Evolutionary conservation across 1,140 invertebrate species (phyloP).

Genomic region (Glomeris maerens): DNA sequence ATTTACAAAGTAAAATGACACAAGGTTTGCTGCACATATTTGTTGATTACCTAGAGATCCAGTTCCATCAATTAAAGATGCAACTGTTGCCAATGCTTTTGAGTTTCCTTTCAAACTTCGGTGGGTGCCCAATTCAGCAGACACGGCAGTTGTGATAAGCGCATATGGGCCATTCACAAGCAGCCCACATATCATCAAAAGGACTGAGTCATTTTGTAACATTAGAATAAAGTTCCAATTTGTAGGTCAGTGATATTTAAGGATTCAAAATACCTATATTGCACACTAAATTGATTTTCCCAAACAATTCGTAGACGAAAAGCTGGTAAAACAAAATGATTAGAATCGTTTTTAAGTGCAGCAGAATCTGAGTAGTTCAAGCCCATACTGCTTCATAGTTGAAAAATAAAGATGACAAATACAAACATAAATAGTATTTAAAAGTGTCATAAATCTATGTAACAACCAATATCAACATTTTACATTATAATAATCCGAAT

Average conservation of each 20-base stretch:
- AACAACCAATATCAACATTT: too few relatives aligned
- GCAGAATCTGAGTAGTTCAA: too few relatives aligned
- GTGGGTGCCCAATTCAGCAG: constrained; percentile 84
- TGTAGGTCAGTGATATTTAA: neutral
- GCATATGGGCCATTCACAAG: constrained; percentile 92
- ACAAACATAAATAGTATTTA: too few relatives aligned
- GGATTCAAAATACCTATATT: too few relatives aligned
- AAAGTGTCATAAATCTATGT: too few relatives aligned
- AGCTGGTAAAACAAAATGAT: constrained; percentile 41
- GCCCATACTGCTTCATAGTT: too few relatives aligned
- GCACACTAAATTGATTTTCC: constrained; percentile 40
- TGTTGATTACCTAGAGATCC: constrained; percentile 76
- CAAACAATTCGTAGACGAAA: constrained; percentile 58
- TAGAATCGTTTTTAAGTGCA: neutral
- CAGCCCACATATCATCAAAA: constrained; percentile 61
- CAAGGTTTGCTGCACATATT: too few relatives aligned
- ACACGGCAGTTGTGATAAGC: constrained; percentile 89
- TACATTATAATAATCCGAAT: too few relatives aligned
- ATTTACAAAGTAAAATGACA: too few relatives aligned
- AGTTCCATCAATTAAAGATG: constrained; percentile 92
- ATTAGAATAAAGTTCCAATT: neutral
- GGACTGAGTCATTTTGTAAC: constrained; percentile 19
- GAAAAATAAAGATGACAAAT: too few relatives aligned
- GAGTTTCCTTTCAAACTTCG: constrained; percentile 64
- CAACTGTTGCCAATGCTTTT: constrained; percentile 84